Conservation (phyloP, 1,140 invertebrate species). For the Gonioctena quinquepunctata region DNA sequence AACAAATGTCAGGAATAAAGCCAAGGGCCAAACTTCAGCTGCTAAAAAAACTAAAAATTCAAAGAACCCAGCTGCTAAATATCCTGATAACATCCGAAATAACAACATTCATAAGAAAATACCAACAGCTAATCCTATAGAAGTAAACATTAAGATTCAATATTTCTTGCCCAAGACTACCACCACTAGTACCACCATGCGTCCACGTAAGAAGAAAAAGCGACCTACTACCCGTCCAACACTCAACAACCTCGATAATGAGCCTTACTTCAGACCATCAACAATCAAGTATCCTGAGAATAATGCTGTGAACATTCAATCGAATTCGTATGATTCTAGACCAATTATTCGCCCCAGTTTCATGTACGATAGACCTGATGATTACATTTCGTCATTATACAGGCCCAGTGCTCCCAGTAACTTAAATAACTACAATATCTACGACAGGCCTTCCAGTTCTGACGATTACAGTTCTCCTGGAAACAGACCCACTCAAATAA, state of each 20-base stretch:
- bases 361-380: constrained; percentile 26
- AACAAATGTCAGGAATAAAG: constrained; percentile 1
- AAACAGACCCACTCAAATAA: neutral
- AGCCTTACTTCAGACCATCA: neutral
- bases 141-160: constrained; percentile 52
- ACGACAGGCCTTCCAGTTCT: neutral
- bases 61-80: neutral
- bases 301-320: neutral
- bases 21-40: neutral
- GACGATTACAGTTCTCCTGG: neutral
- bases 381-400: neutral
- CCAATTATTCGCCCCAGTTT: constrained; percentile 6
- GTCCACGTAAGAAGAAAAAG: constrained; percentile 23
- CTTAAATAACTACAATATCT: too few relatives aligned
- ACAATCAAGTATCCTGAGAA: neutral
- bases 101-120: constrained; percentile 11
- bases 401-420: too few relatives aligned
- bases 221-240: constrained; percentile 1
- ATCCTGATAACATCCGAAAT: neutral
- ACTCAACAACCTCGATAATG: neutral
- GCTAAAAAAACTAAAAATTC: neutral
- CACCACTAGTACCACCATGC: constrained; percentile 16
- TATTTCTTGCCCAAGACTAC: constrained; percentile 32
- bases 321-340: neutral
- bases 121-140: constrained; percentile 32